Evolutionary conservation across 2,888 invertebrate species (phyloP).

Genomic region (Oeneis ivallda): DNA sequence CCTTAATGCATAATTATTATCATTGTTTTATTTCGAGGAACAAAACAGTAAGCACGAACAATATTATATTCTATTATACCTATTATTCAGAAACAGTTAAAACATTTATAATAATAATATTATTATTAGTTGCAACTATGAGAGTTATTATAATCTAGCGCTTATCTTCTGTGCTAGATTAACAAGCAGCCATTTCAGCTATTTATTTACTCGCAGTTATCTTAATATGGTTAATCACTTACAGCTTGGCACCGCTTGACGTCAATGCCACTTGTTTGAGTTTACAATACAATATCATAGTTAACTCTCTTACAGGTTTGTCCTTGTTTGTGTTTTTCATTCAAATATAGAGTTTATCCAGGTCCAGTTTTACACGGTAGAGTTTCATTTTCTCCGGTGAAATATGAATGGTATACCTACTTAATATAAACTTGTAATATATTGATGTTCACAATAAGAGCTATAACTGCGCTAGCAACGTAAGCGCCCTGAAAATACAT

Average conservation of each 20-base stretch:
- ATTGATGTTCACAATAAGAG: no score
- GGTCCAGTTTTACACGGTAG: no score
- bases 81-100: constrained; percentile 8
- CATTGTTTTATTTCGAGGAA: not conserved
- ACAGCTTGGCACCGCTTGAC: constrained; percentile 28
- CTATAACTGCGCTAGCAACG: no score
- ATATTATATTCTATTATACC: not conserved
- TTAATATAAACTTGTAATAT: no score
- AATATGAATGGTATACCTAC: no score
- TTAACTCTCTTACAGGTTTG: not conserved
- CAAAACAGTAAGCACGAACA: not conserved
- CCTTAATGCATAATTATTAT: not conserved
- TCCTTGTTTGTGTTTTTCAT: not conserved
- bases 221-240: constrained; percentile 33
- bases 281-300: constrained; percentile 16
- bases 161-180: constrained; percentile 26
- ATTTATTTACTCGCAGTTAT: constrained; percentile 31
- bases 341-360: not conserved
- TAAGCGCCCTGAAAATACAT: no score
- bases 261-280: constrained; percentile 24
- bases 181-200: constrained; percentile 20
- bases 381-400: no score
- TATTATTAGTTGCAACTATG: not conserved
- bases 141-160: constrained; percentile 19
- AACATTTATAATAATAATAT: not conserved